phyloP scores from a whole-genome alignment of 2,888 invertebrate genomes.

The Hetaerina titia region DNA sequence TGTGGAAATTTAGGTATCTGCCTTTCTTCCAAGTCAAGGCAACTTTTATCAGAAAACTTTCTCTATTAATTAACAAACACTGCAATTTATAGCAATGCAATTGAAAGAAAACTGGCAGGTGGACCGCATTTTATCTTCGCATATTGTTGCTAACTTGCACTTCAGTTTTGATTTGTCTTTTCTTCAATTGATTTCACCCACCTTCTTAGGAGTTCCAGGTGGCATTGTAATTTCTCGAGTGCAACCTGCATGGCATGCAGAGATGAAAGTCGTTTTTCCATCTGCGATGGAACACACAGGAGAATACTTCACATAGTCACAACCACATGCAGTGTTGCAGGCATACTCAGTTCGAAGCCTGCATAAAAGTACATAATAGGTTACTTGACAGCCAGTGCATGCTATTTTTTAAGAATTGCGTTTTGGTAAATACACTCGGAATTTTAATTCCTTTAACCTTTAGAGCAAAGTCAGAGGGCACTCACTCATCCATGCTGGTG shows the following conservation, averaged over 20 bases:
- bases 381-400: background rate
- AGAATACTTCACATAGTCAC: slow-evolving; percentile 86
- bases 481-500: no score
- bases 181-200: background rate
- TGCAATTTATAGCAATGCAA: no score
- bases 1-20: no score
- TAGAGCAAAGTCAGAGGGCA: no score
- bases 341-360: slow-evolving; percentile 77
- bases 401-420: background rate
- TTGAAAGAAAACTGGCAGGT: no score
- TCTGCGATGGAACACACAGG: slow-evolving; percentile 85
- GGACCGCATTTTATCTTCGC: no score
- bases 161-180: background rate
- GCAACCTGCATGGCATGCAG: slow-evolving; percentile 90
- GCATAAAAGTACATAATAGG: slow-evolving; percentile 68
- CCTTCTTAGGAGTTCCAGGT: background rate
- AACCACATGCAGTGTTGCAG: slow-evolving; percentile 84
- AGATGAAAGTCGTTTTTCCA: slow-evolving; percentile 84
- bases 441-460: no score
- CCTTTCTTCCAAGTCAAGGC: no score
- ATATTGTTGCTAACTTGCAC: no score
- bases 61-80: no score
- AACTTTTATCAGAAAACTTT: no score
- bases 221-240: slow-evolving; percentile 72
- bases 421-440: background rate